These are phyloP conservation scores for Lerista edwardsae DNA, from an alignment of 2,797 vertebrate genomes.

Conservation along the genomic window DNA sequence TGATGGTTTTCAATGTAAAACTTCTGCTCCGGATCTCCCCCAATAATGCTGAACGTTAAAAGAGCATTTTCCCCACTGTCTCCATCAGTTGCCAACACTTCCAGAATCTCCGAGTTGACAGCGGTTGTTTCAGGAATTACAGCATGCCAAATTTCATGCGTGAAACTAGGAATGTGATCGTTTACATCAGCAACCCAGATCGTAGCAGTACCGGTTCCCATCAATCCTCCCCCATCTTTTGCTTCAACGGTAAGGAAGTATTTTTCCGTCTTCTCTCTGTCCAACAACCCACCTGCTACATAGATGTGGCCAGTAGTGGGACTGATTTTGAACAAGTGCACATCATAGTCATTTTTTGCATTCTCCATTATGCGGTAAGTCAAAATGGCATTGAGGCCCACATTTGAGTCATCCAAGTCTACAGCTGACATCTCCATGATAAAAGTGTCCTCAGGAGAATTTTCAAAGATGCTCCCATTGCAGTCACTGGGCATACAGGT, in stretches of 20 bases:
- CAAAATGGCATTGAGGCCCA: conserved; percentile 87
- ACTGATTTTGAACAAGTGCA: conserved; percentile 85
- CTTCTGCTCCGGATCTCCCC: conserved; percentile 88
- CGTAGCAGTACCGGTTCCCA: conserved; percentile 86
- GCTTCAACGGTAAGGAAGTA: conserved; percentile 88
- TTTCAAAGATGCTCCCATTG: conserved; percentile 84
- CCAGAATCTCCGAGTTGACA: conserved; percentile 81
- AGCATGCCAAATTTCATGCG: conserved; percentile 77
- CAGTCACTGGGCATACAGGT: conserved; percentile 83
- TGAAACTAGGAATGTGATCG: conserved; percentile 85
- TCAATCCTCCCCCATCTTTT: conserved; percentile 88
- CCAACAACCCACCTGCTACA: conserved; percentile 78
- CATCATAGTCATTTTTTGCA: conserved; percentile 72
- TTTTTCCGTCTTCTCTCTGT: conserved; percentile 83
- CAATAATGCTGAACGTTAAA: conserved; percentile 85
- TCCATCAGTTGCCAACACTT: conserved; percentile 82
- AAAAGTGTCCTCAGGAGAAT: conserved; percentile 80
- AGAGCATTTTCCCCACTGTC: conserved; percentile 85
- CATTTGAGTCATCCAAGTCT: conserved; percentile 85
- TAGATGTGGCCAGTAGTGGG: conserved; percentile 83
- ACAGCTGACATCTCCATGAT: conserved; percentile 90
- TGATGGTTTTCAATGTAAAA: conserved; percentile 86
- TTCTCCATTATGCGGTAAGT: conserved; percentile 85
- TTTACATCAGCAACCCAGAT: conserved; percentile 85
- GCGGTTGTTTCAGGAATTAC: conserved; percentile 83